Conservation (phyloP, 2,113 vertebrate genomes). For the Zosterops borbonicus region DNA sequence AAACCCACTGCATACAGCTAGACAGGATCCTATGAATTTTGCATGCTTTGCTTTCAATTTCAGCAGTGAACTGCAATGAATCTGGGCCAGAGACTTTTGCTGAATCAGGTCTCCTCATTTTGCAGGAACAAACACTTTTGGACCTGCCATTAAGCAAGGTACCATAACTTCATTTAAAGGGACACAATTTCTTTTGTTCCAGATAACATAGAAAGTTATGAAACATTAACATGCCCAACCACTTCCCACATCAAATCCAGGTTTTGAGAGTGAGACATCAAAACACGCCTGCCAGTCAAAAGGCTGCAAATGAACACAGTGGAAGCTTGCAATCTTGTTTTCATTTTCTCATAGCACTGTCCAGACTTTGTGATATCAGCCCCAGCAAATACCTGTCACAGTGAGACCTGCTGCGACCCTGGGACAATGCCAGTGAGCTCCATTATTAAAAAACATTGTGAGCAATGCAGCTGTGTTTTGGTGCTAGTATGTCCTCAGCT, state of each 20-base stretch:
- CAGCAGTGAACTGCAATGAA: background rate
- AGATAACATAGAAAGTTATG: background rate
- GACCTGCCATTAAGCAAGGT: background rate
- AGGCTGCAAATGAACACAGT: background rate
- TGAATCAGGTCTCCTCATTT: background rate
- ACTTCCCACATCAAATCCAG: background rate
- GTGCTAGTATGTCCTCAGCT: background rate
- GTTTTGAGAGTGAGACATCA: background rate
- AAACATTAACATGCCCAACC: background rate
- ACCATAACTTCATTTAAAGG: background rate
- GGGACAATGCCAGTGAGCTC: background rate
- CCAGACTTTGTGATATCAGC: background rate
- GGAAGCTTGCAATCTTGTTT: background rate
- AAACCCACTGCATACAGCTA: background rate
- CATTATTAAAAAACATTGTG: background rate
- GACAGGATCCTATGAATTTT: background rate
- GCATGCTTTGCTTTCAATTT: background rate
- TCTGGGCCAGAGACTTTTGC: background rate
- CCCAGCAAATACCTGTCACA: background rate
- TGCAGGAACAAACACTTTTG: background rate
- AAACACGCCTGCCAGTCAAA: background rate
- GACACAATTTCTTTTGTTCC: background rate
- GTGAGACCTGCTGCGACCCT: background rate
- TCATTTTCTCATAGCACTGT: background rate
- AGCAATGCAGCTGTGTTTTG: background rate